Percentiles rank a stretch among this genome's conserved stretches.
Evolutionary conservation across 2,113 vertebrate genomes (phyloP).

Genomic region (Rhizomys pruinosus): DNA sequence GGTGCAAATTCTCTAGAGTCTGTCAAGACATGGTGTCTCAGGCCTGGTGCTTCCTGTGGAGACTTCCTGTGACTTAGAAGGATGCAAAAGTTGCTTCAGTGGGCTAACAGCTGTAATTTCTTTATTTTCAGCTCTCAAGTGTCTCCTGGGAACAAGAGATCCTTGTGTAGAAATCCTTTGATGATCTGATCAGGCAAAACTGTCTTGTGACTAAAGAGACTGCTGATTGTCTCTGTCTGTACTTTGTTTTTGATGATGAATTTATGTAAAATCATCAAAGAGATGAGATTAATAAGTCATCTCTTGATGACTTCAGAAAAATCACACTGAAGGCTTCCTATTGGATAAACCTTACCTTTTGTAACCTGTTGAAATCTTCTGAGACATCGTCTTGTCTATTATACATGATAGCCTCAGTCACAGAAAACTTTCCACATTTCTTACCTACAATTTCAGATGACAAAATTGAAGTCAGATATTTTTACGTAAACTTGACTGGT

Average conservation of each 20-base stretch:
- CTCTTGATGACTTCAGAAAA: background rate
- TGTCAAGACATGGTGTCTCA: background rate
- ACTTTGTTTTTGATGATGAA: background rate
- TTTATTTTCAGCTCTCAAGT: background rate
- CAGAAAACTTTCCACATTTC: background rate
- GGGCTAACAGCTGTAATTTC: background rate
- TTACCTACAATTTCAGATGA: background rate
- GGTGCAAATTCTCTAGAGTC: background rate
- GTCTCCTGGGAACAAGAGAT: conserved; percentile 22
- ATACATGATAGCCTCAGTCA: background rate
- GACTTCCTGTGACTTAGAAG: background rate
- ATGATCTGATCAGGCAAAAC: background rate
- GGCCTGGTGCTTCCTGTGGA: background rate
- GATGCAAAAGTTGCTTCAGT: background rate
- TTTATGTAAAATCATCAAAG: background rate
- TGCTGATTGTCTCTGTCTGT: background rate
- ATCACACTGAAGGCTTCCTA: background rate
- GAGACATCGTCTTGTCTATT: background rate
- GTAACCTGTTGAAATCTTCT: background rate
- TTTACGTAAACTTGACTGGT: background rate
- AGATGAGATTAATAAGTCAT: background rate
- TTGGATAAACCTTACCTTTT: background rate
- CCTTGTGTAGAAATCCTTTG: background rate
- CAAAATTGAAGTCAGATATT: background rate
- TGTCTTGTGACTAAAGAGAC: background rate